A percentile compares a stretch with the other conserved stretches of the same genome.
Evolutionary conservation across 2,888 invertebrate genomes (phyloP).

Genomic region (Brachyptera putata): DNA sequence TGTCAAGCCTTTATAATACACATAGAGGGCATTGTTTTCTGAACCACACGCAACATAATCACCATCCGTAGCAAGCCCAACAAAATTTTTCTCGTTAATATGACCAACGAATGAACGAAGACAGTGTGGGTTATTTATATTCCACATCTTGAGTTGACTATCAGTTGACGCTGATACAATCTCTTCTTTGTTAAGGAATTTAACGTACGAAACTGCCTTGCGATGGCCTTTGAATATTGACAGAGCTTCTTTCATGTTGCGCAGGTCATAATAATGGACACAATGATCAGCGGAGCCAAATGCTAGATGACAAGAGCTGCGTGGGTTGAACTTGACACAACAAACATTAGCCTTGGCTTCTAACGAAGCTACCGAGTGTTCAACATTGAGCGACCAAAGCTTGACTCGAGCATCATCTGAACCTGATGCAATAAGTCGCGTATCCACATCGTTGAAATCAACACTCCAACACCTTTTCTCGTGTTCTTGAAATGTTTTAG

Average conservation of each 20-base stretch:
- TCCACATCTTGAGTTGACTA: constrained; percentile 88
- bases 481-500: constrained; percentile 79
- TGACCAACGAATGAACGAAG: constrained; percentile 85
- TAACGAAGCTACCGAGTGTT: constrained; percentile 79
- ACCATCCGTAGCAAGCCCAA: constrained; percentile 87
- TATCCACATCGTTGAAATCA: constrained; percentile 89
- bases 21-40: constrained; percentile 88
- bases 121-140: constrained; percentile 68
- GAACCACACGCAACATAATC: constrained; percentile 93
- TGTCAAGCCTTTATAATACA: constrained; percentile 86
- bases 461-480: constrained; percentile 96
- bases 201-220: constrained; percentile 92
- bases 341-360: constrained; percentile 95
- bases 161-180: constrained; percentile 91
- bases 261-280: constrained; percentile 91
- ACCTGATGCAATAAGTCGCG: constrained; percentile 83
- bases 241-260: constrained; percentile 75
- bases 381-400: constrained; percentile 84
- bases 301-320: constrained; percentile 80
- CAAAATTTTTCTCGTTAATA: constrained; percentile 93
- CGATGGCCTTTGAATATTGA: constrained; percentile 83
- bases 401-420: constrained; percentile 92
- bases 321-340: constrained; percentile 87
- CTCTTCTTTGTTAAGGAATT: constrained; percentile 78
- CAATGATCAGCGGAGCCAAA: constrained; percentile 97